phyloP scores from a whole-genome alignment of 2,888 invertebrate genomes.

The Capitulum mitella region DNA sequence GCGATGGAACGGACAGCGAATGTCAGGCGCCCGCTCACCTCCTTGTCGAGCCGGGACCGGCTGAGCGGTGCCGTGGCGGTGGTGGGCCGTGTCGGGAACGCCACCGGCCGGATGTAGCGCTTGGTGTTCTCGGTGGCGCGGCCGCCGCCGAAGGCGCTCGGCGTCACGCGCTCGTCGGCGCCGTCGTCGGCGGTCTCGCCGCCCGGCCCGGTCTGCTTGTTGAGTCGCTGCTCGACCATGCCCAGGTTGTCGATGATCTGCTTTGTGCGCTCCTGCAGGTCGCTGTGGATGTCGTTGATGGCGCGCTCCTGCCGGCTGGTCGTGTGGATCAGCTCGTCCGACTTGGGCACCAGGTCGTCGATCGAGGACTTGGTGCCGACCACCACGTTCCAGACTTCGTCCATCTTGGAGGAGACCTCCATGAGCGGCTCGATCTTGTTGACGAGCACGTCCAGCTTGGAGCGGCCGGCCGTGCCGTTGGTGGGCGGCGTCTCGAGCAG shows the following conservation, averaged over 20 bases:
- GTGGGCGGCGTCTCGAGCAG: constrained; percentile 22
- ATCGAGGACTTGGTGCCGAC: constrained; percentile 82
- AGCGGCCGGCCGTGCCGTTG: constrained; percentile 42
- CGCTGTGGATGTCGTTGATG: constrained; percentile 76
- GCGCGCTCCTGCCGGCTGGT: constrained; percentile 79
- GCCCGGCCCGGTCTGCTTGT: background rate
- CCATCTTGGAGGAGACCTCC: constrained; percentile 80
- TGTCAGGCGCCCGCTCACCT: background rate
- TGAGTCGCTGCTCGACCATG: constrained; percentile 51
- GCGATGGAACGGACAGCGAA: background rate
- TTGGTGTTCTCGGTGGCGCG: background rate
- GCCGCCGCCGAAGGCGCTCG: background rate
- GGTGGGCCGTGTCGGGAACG: constrained; percentile 11
- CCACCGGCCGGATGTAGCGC: constrained; percentile 17
- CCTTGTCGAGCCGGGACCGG: background rate
- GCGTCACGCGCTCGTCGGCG: background rate
- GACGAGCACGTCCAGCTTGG: constrained; percentile 70
- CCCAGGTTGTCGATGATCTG: constrained; percentile 79
- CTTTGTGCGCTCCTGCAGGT: constrained; percentile 71
- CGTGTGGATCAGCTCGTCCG: constrained; percentile 73
- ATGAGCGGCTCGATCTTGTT: constrained; percentile 77
- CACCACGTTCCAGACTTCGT: constrained; percentile 83
- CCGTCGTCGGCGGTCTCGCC: background rate
- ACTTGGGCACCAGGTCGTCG: constrained; percentile 76
- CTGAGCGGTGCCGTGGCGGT: background rate